phyloP scores from a whole-genome alignment of 92 coral and sea anemone genomes.

The Pocillopora meandrina region DNA sequence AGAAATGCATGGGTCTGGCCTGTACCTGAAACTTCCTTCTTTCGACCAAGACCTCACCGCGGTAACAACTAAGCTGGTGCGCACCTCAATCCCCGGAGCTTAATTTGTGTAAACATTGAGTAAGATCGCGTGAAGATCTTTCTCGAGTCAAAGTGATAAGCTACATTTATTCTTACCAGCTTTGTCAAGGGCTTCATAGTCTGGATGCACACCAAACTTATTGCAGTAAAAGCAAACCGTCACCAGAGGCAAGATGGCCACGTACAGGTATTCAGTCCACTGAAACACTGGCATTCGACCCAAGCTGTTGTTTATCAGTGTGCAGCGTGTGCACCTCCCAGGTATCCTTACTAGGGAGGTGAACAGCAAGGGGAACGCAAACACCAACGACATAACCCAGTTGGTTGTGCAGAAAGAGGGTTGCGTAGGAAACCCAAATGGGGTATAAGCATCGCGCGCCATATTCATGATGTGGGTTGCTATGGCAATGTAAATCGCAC shows the following conservation, averaged over 20 bases:
- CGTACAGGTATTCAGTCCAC: constrained; percentile 5
- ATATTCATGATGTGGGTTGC: constrained; percentile 10
- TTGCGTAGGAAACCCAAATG: neutral
- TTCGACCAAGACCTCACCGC: no score
- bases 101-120: no score
- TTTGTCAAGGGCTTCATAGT: neutral
- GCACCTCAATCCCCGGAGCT: no score
- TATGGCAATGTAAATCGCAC: constrained; percentile 13
- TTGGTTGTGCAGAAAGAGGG: neutral
- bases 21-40: no score
- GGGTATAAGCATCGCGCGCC: constrained; percentile 8
- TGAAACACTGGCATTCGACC: neutral
- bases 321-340: neutral
- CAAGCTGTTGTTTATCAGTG: neutral
- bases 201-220: constrained; percentile 14
- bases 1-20: no score
- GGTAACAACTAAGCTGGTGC: no score
- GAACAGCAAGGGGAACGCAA: neutral
- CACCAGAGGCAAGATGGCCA: constrained; percentile 2
- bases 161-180: neutral
- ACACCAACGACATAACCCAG: constrained; percentile 4
- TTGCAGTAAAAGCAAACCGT: neutral
- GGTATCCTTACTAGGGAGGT: neutral
- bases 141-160: neutral
- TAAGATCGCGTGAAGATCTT: neutral